A percentile compares a stretch with the other conserved stretches of the same genome.
Evolutionary conservation across 2,113 vertebrate species (phyloP).

Genomic region (Cyanoramphus novaezelandiae): DNA sequence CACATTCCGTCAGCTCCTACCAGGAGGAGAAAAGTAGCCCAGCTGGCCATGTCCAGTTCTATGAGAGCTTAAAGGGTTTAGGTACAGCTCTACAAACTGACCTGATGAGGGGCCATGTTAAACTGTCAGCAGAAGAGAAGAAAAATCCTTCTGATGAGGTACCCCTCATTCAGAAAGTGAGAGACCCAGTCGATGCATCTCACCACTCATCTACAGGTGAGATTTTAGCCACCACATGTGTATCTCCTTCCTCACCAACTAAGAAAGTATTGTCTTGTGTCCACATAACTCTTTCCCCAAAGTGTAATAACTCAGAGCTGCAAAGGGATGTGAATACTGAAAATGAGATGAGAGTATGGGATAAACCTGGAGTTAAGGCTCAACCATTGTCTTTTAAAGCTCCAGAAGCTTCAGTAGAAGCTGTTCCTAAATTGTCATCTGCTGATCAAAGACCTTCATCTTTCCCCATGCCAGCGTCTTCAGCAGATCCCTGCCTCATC

Average conservation of each 20-base stretch:
- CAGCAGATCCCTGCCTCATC: background rate
- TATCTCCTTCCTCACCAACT: constrained; percentile 12
- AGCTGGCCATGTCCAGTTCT: background rate
- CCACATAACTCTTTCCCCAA: constrained; percentile 79
- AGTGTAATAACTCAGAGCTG: constrained; percentile 1
- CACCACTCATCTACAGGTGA: background rate
- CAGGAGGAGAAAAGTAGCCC: background rate
- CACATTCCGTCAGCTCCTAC: background rate
- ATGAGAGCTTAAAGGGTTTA: background rate
- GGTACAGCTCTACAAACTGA: background rate
- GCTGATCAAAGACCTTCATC: constrained; percentile 2
- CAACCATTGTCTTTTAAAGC: background rate
- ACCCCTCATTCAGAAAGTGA: background rate
- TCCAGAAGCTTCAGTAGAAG: background rate
- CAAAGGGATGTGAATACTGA: background rate
- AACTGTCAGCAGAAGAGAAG: background rate
- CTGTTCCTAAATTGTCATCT: background rate
- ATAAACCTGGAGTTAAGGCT: background rate
- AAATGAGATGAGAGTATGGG: background rate
- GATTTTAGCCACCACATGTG: background rate
- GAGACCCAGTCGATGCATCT: background rate
- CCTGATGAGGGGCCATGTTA: background rate
- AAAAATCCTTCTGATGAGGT: background rate
- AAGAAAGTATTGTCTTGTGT: constrained; percentile 77
- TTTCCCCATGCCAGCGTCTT: background rate